phyloP scores from a whole-genome alignment of 1,140 invertebrate species.

The Ericerus pela region DNA sequence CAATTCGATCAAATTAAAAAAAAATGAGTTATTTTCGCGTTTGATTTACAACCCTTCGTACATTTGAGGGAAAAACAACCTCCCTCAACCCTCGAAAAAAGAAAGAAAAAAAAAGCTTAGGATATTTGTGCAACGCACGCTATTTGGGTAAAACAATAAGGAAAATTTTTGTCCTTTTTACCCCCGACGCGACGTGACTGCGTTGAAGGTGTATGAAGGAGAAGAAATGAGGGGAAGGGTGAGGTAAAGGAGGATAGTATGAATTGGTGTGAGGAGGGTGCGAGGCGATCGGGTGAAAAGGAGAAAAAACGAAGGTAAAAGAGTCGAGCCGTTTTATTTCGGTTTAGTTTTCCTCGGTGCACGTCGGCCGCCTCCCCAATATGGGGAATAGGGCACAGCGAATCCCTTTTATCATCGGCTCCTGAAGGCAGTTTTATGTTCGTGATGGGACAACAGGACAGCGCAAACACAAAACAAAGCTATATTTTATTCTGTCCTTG shows the following conservation, averaged over 20 bases:
- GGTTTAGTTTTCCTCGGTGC: slow-evolving; percentile 1
- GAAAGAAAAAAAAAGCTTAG: too few species aligned
- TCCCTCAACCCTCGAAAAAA: too few species aligned
- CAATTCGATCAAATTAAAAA: too few species aligned
- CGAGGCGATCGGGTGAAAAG: not conserved
- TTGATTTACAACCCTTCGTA: too few species aligned
- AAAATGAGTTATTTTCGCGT: too few species aligned
- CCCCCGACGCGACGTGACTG: too few species aligned
- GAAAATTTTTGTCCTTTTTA: too few species aligned
- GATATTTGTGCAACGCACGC: slow-evolving; percentile 1
- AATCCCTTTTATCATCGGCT: slow-evolving; percentile 10
- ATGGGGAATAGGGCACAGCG: slow-evolving; percentile 7
- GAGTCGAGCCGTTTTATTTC: slow-evolving; percentile 1
- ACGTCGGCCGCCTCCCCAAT: too few species aligned
- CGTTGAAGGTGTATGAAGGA: too few species aligned
- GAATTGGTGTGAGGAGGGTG: not conserved
- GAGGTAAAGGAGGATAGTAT: too few species aligned
- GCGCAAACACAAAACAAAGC: slow-evolving; percentile 5
- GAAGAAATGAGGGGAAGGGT: too few species aligned
- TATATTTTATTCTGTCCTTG: slow-evolving; percentile 9
- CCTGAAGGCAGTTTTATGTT: slow-evolving; percentile 11
- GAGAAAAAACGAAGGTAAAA: not conserved
- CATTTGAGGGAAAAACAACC: too few species aligned
- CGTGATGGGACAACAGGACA: slow-evolving; percentile 7
- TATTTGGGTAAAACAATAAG: not conserved